These are phyloP conservation scores for Philopedon plagiatum DNA, from an alignment of 2,888 invertebrate species.

Conservation along the genomic window DNA sequence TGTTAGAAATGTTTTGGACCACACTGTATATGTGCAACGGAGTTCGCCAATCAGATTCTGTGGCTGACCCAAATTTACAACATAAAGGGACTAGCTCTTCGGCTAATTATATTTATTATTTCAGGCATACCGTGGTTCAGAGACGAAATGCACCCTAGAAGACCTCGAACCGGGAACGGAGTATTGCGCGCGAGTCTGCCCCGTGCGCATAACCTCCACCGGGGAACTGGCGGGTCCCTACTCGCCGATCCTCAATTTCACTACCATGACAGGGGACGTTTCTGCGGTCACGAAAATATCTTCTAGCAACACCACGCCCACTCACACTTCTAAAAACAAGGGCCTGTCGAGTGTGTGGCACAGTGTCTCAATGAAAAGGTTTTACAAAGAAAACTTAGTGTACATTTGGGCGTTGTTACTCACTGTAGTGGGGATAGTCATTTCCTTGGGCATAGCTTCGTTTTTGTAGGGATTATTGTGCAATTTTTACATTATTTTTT, in stretches of 20 bases:
- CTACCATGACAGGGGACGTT: slow-evolving; percentile 68
- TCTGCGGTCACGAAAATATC: slow-evolving; percentile 65
- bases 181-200: slow-evolving; percentile 85
- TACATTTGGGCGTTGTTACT: slow-evolving; percentile 67
- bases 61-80: too few relatives aligned
- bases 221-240: slow-evolving; percentile 79
- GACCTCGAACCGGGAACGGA: slow-evolving; percentile 82
- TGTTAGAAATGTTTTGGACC: too few relatives aligned
- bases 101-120: slow-evolving; percentile 37
- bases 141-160: slow-evolving; percentile 75
- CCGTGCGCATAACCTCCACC: slow-evolving; percentile 76
- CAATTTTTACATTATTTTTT: slow-evolving; percentile 29
- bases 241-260: slow-evolving; percentile 77
- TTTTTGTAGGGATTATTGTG: slow-evolving; percentile 56
- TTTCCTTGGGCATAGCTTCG: slow-evolving; percentile 60
- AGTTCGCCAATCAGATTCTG: background rate
- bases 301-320: slow-evolving; percentile 54
- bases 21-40: too few relatives aligned
- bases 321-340: slow-evolving; percentile 53
- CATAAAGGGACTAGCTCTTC: too few relatives aligned
- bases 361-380: slow-evolving; percentile 63
- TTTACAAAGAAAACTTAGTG: slow-evolving; percentile 76
- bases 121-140: slow-evolving; percentile 79
- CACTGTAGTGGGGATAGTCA: slow-evolving; percentile 61
- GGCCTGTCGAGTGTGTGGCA: slow-evolving; percentile 51